These are phyloP conservation scores for Tridacna gigas DNA, from an alignment of 2,888 invertebrate genomes.

Conservation along the genomic window DNA sequence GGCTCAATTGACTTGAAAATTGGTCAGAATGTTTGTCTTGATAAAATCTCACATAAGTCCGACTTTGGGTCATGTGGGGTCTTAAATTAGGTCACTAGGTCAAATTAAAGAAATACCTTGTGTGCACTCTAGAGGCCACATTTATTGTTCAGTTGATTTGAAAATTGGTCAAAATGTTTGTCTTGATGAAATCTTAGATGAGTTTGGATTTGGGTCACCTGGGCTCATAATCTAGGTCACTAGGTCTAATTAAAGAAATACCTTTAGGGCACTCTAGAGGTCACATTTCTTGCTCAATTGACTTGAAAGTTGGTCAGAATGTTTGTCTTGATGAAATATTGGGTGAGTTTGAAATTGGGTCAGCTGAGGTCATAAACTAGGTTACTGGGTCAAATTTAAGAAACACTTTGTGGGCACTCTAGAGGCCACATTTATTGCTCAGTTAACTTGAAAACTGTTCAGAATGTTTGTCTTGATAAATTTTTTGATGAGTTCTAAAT, in stretches of 20 bases:
- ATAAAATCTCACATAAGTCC: too few species aligned
- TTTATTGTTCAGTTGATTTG: not conserved
- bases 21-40: too few species aligned
- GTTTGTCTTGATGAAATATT: not conserved
- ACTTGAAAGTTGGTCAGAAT: not conserved
- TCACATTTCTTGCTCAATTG: not conserved
- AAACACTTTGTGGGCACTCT: not conserved
- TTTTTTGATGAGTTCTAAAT: not conserved
- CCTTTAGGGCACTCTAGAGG: not conserved
- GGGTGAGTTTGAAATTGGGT: not conserved
- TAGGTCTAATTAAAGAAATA: not conserved
- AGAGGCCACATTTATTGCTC: not conserved
- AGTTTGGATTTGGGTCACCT: not conserved
- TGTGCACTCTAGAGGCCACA: too few species aligned
- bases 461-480: not conserved
- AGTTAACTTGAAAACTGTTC: not conserved
- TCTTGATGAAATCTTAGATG: not conserved
- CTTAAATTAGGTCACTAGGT: too few species aligned
- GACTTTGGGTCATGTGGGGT: too few species aligned
- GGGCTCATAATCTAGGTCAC: not conserved
- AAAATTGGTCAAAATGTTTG: not conserved
- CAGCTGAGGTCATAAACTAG: not conserved
- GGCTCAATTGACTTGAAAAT: too few species aligned
- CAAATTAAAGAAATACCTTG: too few species aligned
- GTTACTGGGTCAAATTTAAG: not conserved